Evolutionary conservation across 2,888 invertebrate genomes (phyloP), one percentile per base, ranked within the genome.

Genomic region (Brenthis ino): DNA sequence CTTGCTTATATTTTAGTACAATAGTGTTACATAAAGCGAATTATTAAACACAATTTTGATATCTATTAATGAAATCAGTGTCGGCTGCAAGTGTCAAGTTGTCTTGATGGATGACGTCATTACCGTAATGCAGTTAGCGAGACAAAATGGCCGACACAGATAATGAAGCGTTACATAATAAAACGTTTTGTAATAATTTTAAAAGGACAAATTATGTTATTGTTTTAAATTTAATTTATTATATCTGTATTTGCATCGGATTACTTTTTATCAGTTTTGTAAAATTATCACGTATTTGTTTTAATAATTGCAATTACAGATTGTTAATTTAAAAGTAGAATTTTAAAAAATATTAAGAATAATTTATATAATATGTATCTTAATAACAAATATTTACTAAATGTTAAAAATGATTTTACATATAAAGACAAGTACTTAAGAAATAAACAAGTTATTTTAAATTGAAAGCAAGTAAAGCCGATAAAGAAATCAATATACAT

Each of bases 81-180:
- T 81, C 83, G 76, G 78, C 74, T 86, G 85, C 87, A 86, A 83
- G 86, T 85, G 86, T 86, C 88, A 84, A 83, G 82, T 84, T 84
- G 82, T 74, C 82, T 79, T 88, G 88, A 89, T 88, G 82, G 86
- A 88, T 88, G 86, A 87, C 85, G 85, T 87, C 86, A 87, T 88
- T 88, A 88, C 78, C 79, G 73, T 77, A 77, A 81, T 79, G 80
- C 71, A 71, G 54, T 79, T 82, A 83, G 83, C 80, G 77, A 77
- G 81, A 81, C 85, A 84, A 86, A 85, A 85, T 84, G 81, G 79
- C 80, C 76, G 74, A 80, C 80, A 61, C 70, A 57, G 71, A 64
- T 67, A 69, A 71, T 69, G 55, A 69, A 57, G 58, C 55, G 50
- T 60, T 66, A 50, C 16, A 48, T 67, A 50, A 60, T 67, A 56